Conservation (phyloP, 2,797 vertebrate genomes). For the Chromobotia macracanthus region DNA sequence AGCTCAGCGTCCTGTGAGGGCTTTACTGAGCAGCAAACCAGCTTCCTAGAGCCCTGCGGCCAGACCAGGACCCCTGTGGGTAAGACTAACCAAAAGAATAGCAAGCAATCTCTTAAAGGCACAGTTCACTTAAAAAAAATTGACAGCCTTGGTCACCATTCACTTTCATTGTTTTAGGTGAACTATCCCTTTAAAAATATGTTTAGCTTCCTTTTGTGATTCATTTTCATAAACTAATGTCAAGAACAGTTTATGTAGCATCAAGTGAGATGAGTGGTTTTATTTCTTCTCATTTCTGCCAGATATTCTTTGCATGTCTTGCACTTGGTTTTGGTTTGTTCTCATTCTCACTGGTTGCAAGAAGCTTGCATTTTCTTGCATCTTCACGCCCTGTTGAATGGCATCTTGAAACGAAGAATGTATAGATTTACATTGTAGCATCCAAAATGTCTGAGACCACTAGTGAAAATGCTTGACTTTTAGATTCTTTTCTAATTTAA, state of each 20-base stretch:
- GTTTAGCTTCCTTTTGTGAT: background rate
- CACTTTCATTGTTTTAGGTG: background rate
- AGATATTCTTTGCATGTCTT: conserved; percentile 34
- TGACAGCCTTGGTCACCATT: background rate
- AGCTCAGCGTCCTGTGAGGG: conserved; percentile 81
- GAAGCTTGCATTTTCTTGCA: background rate
- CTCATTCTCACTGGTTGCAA: conserved; percentile 8
- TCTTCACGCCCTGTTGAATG: conserved; percentile 1
- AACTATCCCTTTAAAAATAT: background rate
- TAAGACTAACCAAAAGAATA: conserved; percentile 65
- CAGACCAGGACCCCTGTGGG: conserved; percentile 80
- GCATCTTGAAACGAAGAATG: conserved; percentile 7
- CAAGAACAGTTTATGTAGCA: background rate
- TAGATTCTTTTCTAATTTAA: background rate
- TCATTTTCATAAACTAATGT: background rate
- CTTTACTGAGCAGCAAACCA: conserved; percentile 84
- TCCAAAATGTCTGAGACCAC: background rate
- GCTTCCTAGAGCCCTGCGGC: conserved; percentile 82
- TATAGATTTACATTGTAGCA: background rate
- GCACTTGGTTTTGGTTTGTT: conserved; percentile 13
- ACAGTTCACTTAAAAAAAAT: background rate
- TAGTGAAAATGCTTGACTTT: background rate
- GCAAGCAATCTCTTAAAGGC: background rate
- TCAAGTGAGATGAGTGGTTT: background rate
- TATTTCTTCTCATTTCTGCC: background rate